Conservation (phyloP, 2,888 invertebrate genomes). For the Acheta domesticus region DNA sequence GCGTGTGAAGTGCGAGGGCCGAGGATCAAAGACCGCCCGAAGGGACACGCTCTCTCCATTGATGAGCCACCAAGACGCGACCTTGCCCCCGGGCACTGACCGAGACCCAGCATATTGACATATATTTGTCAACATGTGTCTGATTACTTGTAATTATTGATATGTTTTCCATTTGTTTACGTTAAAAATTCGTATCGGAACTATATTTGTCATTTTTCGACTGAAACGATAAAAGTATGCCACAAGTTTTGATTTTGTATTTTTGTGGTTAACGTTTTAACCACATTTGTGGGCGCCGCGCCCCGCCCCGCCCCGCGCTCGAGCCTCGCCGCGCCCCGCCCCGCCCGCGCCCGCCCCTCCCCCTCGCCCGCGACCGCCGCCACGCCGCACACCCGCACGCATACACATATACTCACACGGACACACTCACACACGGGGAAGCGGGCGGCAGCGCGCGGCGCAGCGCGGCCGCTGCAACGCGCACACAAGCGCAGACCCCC, state of each 20-base stretch:
- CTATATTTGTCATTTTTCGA: neutral
- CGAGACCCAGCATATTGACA: neutral
- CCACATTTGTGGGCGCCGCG: neutral
- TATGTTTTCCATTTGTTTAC: slow-evolving; percentile 28
- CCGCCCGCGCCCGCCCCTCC: neutral
- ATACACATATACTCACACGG: neutral
- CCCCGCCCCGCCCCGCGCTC: neutral
- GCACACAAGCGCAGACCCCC: neutral
- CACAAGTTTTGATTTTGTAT: slow-evolving; percentile 12
- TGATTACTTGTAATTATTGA: slow-evolving; percentile 24
- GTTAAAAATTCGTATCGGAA: slow-evolving; percentile 20
- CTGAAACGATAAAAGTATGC: slow-evolving; percentile 6
- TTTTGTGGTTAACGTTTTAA: slow-evolving; percentile 24
- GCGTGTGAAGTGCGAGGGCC: no score
- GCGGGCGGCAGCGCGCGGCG: slow-evolving; percentile 19
- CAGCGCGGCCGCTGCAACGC: neutral
- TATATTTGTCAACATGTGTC: neutral
- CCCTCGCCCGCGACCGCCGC: neutral
- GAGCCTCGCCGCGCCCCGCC: neutral
- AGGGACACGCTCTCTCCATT: neutral
- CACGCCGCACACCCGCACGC: neutral
- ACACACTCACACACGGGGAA: neutral
- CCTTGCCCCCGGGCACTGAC: no score
- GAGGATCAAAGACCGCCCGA: neutral
- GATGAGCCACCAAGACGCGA: no score